Conservation (phyloP, 1,140 invertebrate species). For the Atta colombica region DNA sequence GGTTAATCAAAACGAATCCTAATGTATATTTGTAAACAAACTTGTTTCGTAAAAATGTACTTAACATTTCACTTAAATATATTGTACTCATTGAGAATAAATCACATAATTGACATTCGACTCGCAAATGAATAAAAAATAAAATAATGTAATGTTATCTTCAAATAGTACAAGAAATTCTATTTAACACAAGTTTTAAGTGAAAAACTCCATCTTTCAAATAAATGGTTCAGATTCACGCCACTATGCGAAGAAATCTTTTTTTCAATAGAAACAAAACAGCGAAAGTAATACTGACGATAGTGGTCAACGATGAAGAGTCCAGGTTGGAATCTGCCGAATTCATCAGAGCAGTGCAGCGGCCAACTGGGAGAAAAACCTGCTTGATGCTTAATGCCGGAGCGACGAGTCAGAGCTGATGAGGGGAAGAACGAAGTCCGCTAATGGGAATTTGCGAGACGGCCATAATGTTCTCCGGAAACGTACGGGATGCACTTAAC, state of each 20-base stretch:
- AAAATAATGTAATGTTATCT: neutral
- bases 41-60: slow-evolving; percentile 28
- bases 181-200: neutral
- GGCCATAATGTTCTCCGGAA: slow-evolving; percentile 44
- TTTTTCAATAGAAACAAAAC: neutral
- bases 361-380: slow-evolving; percentile 13
- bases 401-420: slow-evolving; percentile 38
- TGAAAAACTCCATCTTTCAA: neutral
- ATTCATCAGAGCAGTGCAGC: neutral
- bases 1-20: neutral
- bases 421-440: slow-evolving; percentile 23
- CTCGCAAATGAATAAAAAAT: neutral
- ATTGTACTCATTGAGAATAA: neutral
- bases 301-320: neutral
- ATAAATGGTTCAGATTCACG: neutral
- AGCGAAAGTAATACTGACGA: slow-evolving; percentile 16
- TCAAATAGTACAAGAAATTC: neutral
- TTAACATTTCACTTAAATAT: slow-evolving; percentile 58
- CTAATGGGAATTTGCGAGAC: slow-evolving; percentile 70
- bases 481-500: slow-evolving; percentile 66
- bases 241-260: neutral
- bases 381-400: slow-evolving; percentile 27
- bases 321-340: slow-evolving; percentile 27
- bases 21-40: slow-evolving; percentile 65
- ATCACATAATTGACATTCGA: neutral